phyloP scores from a whole-genome alignment of 2,797 vertebrate genomes.

The Sebastes iracundus region DNA sequence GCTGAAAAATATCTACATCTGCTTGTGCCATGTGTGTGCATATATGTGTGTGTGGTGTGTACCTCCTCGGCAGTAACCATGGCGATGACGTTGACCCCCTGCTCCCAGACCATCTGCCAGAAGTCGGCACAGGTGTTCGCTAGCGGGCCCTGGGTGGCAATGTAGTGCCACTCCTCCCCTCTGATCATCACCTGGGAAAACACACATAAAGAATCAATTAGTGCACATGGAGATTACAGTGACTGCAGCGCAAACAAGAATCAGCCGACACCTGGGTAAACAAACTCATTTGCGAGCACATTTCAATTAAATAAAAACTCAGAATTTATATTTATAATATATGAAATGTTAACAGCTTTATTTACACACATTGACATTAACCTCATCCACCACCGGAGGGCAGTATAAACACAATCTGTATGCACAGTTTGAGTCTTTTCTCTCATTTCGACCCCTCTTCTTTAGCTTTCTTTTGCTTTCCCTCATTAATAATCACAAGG shows the following conservation, averaged over 20 bases:
- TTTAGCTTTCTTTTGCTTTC: not conserved
- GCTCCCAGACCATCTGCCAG: conserved; percentile 99
- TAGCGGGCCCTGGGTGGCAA: conserved; percentile 95
- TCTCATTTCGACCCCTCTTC: conserved; percentile 7
- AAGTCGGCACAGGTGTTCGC: conserved; percentile 96
- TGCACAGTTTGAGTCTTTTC: not conserved
- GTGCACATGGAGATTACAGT: not conserved
- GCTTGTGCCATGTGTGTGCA: not conserved
- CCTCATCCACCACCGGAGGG: conserved; percentile 52
- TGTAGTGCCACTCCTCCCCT: conserved; percentile 97
- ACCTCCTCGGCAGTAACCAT: conserved; percentile 99
- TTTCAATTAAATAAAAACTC: not conserved
- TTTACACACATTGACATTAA: not conserved
- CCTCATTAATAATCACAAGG: conserved; percentile 40
- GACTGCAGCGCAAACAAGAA: not conserved
- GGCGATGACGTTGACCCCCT: conserved; percentile 96
- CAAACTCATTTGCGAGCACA: not conserved
- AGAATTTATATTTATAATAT: not conserved
- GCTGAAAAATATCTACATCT: conserved; percentile 33
- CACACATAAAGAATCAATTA: conserved; percentile 43
- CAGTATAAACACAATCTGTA: conserved; percentile 38
- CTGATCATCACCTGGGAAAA: conserved; percentile 88
- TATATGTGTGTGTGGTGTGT: conserved; percentile 30
- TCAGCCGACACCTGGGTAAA: not conserved
- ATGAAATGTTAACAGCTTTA: not conserved